Percentiles rank a stretch among this genome's conserved stretches.
Evolutionary conservation across 1,140 invertebrate genomes (phyloP).

Genomic region (Cotesia vestalis): DNA sequence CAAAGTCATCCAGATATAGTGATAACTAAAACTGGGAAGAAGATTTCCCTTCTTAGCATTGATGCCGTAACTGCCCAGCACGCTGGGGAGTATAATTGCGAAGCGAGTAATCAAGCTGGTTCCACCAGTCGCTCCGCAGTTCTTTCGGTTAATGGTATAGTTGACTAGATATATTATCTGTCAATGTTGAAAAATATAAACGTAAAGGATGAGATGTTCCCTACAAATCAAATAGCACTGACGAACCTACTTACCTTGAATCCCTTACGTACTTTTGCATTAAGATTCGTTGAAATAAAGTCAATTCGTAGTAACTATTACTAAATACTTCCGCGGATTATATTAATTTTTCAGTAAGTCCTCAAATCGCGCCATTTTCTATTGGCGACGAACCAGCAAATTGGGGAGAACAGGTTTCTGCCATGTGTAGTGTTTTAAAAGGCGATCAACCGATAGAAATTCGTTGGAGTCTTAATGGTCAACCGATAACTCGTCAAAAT

Average conservation of each 20-base stretch:
- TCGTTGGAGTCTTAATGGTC: slow-evolving; percentile 66
- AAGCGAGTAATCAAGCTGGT: slow-evolving; percentile 68
- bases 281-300: neutral
- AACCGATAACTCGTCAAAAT: slow-evolving; percentile 40
- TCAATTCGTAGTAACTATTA: too few species aligned
- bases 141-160: slow-evolving; percentile 70
- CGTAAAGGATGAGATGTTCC: too few species aligned
- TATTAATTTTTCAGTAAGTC: slow-evolving; percentile 66
- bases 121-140: slow-evolving; percentile 68
- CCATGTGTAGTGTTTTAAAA: slow-evolving; percentile 75
- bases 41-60: slow-evolving; percentile 73
- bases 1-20: slow-evolving; percentile 72
- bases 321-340: too few species aligned
- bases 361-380: slow-evolving; percentile 76
- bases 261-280: neutral
- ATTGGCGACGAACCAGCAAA: slow-evolving; percentile 76
- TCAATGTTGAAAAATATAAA: too few species aligned
- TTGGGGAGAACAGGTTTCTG: slow-evolving; percentile 75
- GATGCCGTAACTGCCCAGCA: slow-evolving; percentile 68
- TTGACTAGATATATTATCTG: neutral
- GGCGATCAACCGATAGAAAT: slow-evolving; percentile 75
- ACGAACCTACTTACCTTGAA: too few species aligned
- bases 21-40: slow-evolving; percentile 76
- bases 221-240: too few species aligned
- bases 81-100: slow-evolving; percentile 70